These are phyloP conservation scores for Ginglymostoma cirratum DNA, from an alignment of 2,113 vertebrate species.

Conservation along the genomic window DNA sequence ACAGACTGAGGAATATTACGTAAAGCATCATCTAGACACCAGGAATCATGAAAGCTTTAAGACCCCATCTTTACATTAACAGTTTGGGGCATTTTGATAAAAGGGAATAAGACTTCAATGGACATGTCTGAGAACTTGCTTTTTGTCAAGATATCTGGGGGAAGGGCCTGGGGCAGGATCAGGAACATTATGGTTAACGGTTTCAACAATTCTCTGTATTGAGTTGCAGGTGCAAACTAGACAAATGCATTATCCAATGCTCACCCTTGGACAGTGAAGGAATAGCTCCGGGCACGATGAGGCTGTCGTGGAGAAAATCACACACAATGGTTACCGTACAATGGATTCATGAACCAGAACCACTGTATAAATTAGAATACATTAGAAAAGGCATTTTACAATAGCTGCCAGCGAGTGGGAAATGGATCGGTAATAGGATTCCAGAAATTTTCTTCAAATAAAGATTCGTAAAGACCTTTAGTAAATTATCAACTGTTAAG, in stretches of 20 bases:
- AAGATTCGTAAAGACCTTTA: neutral
- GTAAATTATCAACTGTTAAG: neutral
- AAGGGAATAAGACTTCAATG: neutral
- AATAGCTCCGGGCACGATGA: neutral
- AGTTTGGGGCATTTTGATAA: neutral
- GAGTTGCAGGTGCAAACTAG: neutral
- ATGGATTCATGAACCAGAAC: neutral
- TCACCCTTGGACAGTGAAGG: neutral
- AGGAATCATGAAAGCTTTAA: neutral
- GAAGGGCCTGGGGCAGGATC: neutral
- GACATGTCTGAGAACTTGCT: neutral
- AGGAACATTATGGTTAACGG: neutral
- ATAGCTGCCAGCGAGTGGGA: neutral
- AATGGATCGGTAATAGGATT: neutral
- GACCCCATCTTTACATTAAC: neutral
- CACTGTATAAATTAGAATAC: neutral
- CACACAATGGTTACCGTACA: neutral
- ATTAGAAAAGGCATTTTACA: constrained; percentile 4
- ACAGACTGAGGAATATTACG: neutral
- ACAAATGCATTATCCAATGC: neutral
- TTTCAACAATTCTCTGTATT: neutral
- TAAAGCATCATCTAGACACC: neutral
- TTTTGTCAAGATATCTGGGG: neutral
- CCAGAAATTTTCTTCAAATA: neutral
- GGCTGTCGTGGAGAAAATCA: neutral